Evolutionary conservation across 2,797 vertebrate genomes (phyloP).

Genomic region (Fistularia commersonii): DNA sequence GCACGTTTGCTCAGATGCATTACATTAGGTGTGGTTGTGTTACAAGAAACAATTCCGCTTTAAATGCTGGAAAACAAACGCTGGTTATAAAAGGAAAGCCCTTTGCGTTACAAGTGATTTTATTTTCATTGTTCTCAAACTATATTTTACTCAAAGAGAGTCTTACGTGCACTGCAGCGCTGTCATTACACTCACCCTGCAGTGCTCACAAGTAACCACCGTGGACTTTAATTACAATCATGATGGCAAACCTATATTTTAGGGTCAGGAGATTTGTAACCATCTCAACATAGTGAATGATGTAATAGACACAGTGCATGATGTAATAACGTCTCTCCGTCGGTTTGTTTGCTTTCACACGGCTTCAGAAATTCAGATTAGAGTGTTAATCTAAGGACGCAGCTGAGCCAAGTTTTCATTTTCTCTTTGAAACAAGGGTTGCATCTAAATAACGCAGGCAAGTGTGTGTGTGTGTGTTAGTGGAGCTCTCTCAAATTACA

Average conservation of each 20-base stretch:
- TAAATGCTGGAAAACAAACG: too few species aligned
- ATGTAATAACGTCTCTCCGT: too few species aligned
- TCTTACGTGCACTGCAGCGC: conserved; percentile 11
- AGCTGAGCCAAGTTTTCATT: not conserved
- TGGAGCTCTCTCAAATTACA: conserved; percentile 9
- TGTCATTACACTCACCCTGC: conserved; percentile 27
- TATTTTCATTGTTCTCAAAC: conserved; percentile 3
- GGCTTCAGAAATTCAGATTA: too few species aligned
- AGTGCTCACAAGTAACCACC: conserved; percentile 20
- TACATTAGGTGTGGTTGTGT: too few species aligned
- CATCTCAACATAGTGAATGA: conserved; percentile 24
- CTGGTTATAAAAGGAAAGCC: too few species aligned
- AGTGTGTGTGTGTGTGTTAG: too few species aligned
- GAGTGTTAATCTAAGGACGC: too few species aligned
- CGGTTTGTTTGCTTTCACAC: not conserved
- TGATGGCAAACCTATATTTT: conserved; percentile 53
- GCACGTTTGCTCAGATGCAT: not conserved
- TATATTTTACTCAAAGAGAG: conserved; percentile 9
- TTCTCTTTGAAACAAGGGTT: not conserved
- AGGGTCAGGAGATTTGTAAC: conserved; percentile 37
- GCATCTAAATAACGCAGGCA: too few species aligned
- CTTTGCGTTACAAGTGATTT: not conserved
- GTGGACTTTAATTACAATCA: conserved; percentile 48
- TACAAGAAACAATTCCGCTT: too few species aligned
- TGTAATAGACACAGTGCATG: not conserved